Conservation (phyloP, 2,113 vertebrate species). For the Oreochromis tanganicae region DNA sequence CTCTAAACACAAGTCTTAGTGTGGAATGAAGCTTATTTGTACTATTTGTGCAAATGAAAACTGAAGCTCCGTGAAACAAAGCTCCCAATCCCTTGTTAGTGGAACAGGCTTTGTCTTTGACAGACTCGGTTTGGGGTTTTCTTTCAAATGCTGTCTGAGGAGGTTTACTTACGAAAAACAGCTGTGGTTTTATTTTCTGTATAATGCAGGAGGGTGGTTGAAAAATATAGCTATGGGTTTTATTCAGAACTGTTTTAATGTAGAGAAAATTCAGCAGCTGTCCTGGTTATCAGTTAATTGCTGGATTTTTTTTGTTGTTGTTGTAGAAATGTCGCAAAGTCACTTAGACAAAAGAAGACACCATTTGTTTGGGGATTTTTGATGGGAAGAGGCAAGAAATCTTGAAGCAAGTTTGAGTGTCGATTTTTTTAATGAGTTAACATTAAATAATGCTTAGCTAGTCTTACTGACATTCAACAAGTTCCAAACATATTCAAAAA, state of each 20-base stretch:
- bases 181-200: neutral
- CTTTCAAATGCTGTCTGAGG: neutral
- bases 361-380: neutral
- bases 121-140: neutral
- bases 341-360: neutral
- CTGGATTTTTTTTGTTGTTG: neutral
- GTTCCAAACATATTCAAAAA: neutral
- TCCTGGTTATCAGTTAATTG: neutral
- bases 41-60: neutral
- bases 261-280: neutral
- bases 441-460: neutral
- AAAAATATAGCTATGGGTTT: neutral
- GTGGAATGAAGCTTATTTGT: conserved; percentile 7
- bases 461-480: neutral
- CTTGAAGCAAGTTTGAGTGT: neutral
- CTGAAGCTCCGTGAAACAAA: neutral
- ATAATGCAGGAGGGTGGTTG: neutral
- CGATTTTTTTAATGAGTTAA: neutral
- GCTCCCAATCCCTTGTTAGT: neutral
- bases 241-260: neutral
- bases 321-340: neutral
- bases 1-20: neutral
- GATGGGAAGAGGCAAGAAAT: neutral
- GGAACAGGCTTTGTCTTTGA: neutral
- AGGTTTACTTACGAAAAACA: neutral